Conservation (phyloP, 2,113 vertebrate genomes). For the Tupaia tana region DNA sequence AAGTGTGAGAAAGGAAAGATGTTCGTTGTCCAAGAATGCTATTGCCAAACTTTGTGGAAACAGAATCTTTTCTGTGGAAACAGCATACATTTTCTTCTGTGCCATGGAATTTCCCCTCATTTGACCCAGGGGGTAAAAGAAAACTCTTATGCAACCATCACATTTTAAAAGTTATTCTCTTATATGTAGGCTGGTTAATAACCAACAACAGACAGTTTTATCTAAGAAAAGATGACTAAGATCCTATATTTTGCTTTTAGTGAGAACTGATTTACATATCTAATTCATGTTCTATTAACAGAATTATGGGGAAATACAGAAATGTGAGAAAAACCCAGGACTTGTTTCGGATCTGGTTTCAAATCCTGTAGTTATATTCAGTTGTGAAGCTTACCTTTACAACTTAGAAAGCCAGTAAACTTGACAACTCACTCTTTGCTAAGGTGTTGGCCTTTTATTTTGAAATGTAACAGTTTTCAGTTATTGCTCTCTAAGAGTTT, state of each 20-base stretch:
- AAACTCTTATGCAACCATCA: conserved; percentile 79
- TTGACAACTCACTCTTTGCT: conserved; percentile 22
- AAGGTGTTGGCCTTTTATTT: conserved; percentile 28
- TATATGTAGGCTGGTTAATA: conserved; percentile 76
- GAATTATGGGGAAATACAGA: conserved; percentile 50
- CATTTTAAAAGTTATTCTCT: conserved; percentile 76
- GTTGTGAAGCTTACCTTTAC: conserved; percentile 30
- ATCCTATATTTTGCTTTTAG: conserved; percentile 67
- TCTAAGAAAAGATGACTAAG: conserved; percentile 77
- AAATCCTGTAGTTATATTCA: conserved; percentile 4
- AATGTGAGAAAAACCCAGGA: conserved; percentile 32
- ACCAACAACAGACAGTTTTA: conserved; percentile 73
- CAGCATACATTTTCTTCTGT: conserved; percentile 71
- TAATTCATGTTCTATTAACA: conserved; percentile 73
- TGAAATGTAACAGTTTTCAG: conserved; percentile 12
- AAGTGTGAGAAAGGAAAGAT: conserved; percentile 74
- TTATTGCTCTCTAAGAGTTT: conserved; percentile 16
- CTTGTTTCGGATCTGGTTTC: conserved; percentile 26
- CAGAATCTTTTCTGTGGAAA: conserved; percentile 75
- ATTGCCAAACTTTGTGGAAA: conserved; percentile 76
- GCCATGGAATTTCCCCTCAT: conserved; percentile 80
- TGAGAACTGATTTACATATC: conserved; percentile 71
- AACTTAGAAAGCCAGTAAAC: conserved; percentile 10
- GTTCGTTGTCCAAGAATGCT: conserved; percentile 69
- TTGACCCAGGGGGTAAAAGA: conserved; percentile 76